These are phyloP conservation scores for Pachymerium ferrugineum DNA, from an alignment of 2,888 invertebrate species.

Conservation along the genomic window DNA sequence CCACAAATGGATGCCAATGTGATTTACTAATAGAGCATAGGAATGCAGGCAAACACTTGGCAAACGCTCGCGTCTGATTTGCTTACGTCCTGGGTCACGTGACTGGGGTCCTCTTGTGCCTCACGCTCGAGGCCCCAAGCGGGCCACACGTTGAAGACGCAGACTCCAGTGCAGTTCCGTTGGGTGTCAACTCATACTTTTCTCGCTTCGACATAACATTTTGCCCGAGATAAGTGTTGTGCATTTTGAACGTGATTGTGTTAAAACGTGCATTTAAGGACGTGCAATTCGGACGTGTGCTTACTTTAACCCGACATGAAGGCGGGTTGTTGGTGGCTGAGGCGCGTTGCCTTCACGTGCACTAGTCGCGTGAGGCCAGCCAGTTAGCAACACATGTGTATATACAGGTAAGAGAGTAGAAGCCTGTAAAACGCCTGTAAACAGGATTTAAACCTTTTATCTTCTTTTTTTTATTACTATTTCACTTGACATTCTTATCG, in stretches of 20 bases:
- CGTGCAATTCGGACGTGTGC: too few species aligned
- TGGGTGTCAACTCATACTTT: slow-evolving; percentile 21
- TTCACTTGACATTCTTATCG: neutral
- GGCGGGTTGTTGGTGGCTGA: slow-evolving; percentile 19
- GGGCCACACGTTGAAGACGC: slow-evolving; percentile 19
- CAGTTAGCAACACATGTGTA: slow-evolving; percentile 27
- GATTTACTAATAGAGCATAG: slow-evolving; percentile 23
- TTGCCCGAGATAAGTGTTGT: neutral
- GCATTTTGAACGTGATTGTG: slow-evolving; percentile 1
- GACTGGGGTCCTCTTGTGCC: slow-evolving; percentile 27
- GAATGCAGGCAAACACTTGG: slow-evolving; percentile 15
- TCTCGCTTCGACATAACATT: neutral
- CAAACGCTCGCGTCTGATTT: slow-evolving; percentile 23
- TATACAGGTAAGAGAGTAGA: slow-evolving; percentile 15
- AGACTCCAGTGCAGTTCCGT: slow-evolving; percentile 23
- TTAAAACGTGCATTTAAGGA: slow-evolving; percentile 16
- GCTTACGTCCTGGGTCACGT: slow-evolving; percentile 22
- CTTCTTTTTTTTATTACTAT: neutral
- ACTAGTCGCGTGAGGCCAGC: slow-evolving; percentile 24
- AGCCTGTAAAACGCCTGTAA: slow-evolving; percentile 3
- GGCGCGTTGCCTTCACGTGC: slow-evolving; percentile 25
- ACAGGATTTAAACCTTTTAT: neutral
- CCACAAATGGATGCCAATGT: slow-evolving; percentile 25
- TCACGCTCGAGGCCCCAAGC: slow-evolving; percentile 19
- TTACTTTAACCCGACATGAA: slow-evolving; percentile 14